A percentile compares a stretch with the other conserved stretches of the same genome.
These are phyloP conservation scores for Marmota monax DNA, from an alignment of 2,113 vertebrate species.

Conservation along the genomic window DNA sequence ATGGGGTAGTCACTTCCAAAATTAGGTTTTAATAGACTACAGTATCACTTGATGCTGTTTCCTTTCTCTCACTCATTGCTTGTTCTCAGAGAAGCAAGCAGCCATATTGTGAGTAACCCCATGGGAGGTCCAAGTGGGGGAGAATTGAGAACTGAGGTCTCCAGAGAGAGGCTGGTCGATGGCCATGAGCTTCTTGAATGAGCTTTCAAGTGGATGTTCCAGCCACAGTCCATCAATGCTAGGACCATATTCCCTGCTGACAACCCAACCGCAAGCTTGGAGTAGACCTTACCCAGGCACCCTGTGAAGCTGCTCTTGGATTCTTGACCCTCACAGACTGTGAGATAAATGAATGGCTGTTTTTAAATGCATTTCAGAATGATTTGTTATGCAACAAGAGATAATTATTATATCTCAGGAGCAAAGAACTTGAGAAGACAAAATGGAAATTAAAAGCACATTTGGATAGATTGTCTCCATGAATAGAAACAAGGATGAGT, in stretches of 20 bases:
- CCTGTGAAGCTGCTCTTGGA: neutral
- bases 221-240: no score
- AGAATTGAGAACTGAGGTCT: neutral
- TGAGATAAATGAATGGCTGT: neutral
- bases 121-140: neutral
- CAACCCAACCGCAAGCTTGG: neutral
- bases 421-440: conserved; percentile 39
- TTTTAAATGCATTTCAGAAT: conserved; percentile 22
- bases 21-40: neutral
- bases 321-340: neutral
- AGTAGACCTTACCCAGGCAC: neutral
- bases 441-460: neutral
- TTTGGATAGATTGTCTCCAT: neutral
- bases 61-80: neutral
- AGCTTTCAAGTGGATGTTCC: neutral
- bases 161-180: neutral
- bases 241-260: neutral
- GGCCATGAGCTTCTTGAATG: neutral
- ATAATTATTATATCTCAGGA: neutral
- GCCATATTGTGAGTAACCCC: neutral
- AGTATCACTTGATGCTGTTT: neutral
- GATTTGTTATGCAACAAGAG: neutral
- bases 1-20: neutral
- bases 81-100: neutral
- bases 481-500: neutral